phyloP scores from a whole-genome alignment of 2,888 invertebrate genomes.

The Griposia aprilina region DNA sequence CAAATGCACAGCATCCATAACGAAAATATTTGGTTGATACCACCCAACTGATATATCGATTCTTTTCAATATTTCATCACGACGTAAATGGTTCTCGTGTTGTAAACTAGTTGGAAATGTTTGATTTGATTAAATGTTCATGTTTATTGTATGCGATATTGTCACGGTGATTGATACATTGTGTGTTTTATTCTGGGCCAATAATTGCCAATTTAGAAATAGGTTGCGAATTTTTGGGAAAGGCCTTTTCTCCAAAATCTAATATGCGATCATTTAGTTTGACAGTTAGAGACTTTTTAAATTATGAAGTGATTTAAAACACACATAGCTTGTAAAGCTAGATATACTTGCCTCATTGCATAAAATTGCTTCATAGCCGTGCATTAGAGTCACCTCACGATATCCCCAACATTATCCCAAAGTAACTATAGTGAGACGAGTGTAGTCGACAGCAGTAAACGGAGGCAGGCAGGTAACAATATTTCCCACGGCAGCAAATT shows the following conservation, averaged over 20 bases:
- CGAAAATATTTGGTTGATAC: constrained; percentile 79
- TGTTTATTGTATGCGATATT: constrained; percentile 46
- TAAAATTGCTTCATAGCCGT: background rate
- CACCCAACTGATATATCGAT: constrained; percentile 72
- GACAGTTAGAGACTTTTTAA: background rate
- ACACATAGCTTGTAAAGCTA: background rate
- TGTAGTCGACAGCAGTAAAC: constrained; percentile 77
- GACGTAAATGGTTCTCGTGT: constrained; percentile 58
- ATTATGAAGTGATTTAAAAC: background rate
- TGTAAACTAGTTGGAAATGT: constrained; percentile 52
- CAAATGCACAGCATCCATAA: constrained; percentile 84
- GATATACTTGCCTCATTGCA: background rate
- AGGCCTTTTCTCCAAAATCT: background rate
- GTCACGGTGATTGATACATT: constrained; percentile 34
- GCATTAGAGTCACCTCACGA: constrained; percentile 3
- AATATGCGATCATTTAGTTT: background rate
- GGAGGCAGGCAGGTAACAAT: constrained; percentile 83
- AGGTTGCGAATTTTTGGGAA: background rate
- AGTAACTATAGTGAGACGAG: constrained; percentile 67
- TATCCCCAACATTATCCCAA: constrained; percentile 45
- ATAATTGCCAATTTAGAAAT: background rate
- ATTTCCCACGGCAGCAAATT: constrained; percentile 87
- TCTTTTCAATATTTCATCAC: constrained; percentile 66
- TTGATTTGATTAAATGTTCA: constrained; percentile 54
- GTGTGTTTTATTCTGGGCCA: constrained; percentile 6